phyloP scores from a whole-genome alignment of 2,113 vertebrate genomes.

The Paradoxurus hermaphroditus region DNA sequence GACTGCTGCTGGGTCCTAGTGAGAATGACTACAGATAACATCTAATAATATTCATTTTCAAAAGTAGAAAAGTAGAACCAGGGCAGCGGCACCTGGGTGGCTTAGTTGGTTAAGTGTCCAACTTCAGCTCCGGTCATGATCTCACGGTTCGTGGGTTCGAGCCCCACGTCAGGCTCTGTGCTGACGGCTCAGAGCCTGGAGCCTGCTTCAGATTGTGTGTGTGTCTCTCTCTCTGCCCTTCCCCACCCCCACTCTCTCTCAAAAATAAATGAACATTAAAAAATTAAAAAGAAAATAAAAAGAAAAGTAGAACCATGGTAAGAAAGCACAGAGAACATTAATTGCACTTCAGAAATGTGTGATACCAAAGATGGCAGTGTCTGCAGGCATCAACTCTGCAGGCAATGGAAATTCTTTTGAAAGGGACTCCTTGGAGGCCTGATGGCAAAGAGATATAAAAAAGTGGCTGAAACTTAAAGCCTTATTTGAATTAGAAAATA shows the following conservation, averaged over 20 bases:
- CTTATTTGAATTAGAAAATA: not conserved
- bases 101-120: no score
- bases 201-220: no score
- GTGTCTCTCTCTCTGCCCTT: no score
- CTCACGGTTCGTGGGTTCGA: no score
- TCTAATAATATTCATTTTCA: not conserved
- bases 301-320: not conserved
- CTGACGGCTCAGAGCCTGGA: no score
- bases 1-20: not conserved
- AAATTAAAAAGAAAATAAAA: not conserved
- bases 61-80: not conserved
- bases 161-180: no score
- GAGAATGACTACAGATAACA: not conserved
- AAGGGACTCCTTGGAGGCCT: not conserved
- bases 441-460: not conserved
- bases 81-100: no score
- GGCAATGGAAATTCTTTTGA: not conserved
- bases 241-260: no score
- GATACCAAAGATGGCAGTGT: not conserved
- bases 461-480: not conserved
- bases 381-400: not conserved
- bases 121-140: no score
- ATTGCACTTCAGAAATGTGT: not conserved
- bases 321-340: not conserved
- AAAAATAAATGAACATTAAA: no score